Evolutionary conservation across 2,888 invertebrate genomes (phyloP), one percentile per base, ranked within the genome.

Genomic region (Gastracanthus pulcherrimus): DNA sequence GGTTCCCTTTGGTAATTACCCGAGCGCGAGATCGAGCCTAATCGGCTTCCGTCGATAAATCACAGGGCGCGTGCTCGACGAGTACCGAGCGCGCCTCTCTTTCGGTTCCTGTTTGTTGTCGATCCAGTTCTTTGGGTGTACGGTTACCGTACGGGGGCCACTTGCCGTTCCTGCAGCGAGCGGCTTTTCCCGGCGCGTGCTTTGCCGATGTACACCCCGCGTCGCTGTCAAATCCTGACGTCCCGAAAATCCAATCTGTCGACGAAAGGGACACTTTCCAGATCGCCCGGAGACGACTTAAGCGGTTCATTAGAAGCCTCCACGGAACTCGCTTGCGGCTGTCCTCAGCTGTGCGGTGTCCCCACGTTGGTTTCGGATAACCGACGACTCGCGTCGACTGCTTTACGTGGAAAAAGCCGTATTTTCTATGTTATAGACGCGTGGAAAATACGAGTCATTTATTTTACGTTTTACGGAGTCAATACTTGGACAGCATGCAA

Each of bases 11-110:
- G 80, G 82, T 86, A 85, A 87, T 87, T 87, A 86, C n/a, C n/a
- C n/a, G n/a, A n/a, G 84, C 86, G 86, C 86, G 84, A 86, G 87
- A 88, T 88, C 87, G 86, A 74, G 84, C 82, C 87, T 88, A 89
- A 89, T 89, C 86, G 88, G 86, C 87, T 88, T 89, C 89, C 89
- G 87, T 81, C 86, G 79, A 88, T 89, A 89, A 89, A 89, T 89
- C 88, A 88, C 84, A 48, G 66, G 62, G 71, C 81, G 78, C 74
- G 58, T 67, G 89, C 82, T 78, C 81, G 88, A 89, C 87, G 88
- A 88, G 48, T 48, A 29, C 5, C 78, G n/a, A 60, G 80, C 76
- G 76, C 88, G n/a, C n/a, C n/a, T n/a, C 87, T 86, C 85, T 87
- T 87, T 86, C 86, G 85, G 87, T 87, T 88, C 87, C 88, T 87